Base-by-base conservation (phyloP, 1,140 invertebrate genomes). In the Hypsibius dujardini region DNA sequence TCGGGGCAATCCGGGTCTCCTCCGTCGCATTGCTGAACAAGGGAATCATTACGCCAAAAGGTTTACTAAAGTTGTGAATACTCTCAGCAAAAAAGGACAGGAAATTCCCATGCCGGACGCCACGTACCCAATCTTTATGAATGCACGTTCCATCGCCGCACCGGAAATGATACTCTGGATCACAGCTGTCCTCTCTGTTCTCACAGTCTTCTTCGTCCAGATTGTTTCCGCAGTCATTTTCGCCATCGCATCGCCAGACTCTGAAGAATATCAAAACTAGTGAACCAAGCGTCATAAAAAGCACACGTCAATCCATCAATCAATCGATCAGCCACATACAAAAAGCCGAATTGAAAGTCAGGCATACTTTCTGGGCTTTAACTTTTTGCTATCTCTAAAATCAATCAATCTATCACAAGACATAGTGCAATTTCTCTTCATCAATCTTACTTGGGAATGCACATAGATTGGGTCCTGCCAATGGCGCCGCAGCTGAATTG, bases 201-300 rank as follows among this genome's bases (percentile, higher is more conserved):
- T 56, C 50, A n/a, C 50, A 56, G 50, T 56, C 50, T n/a, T 56
- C 50, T n/a, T 56, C 50, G 50, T 56, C 50, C 7, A n/a, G 7
- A 56, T n/a, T n/a, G n/a, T 7, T 12, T 7, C 7, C 7, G 50
- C 50, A 56, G n/a, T 56, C 50, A 56, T 56, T 12, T 7, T 56
- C 50, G n/a, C 50, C 50, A 56, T 56, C 50, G 50, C 50, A 56
- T n/a, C 50, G 7, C n/a, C 50, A 56, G n/a, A 56, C 50, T n/a
- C 7, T 12, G 50, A 56, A 56, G 7, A 12, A 12, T 56, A n/a
- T 56, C 28, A 7, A 56, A 56, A 56, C 50, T n/a, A 12, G 7
- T 7, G 7, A 56, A 12, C 7, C n/a, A 7, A 56, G n/a, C 50
- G 7, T 56, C 7, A 56, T 56, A 12, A 28, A 28, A 28, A 28